Conservation (phyloP, 2,113 vertebrate species). For the Osmerus mordax region DNA sequence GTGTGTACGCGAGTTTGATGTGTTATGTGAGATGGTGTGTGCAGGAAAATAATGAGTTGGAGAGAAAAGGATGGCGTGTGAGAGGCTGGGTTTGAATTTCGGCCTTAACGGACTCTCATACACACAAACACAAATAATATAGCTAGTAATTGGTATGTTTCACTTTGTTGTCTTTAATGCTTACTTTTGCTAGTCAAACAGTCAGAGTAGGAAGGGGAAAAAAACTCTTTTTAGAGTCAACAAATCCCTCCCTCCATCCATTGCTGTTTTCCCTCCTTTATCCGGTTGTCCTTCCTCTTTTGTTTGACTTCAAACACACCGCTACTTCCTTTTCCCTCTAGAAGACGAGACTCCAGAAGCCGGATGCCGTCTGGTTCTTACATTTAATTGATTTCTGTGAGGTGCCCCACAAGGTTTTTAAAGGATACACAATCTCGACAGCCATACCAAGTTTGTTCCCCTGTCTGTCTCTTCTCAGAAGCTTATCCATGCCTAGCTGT, state of each 20-base stretch:
- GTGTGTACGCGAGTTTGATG: no score
- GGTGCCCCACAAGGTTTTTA: conserved; percentile 4
- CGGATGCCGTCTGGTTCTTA: conserved; percentile 30
- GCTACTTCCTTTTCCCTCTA: conserved; percentile 29
- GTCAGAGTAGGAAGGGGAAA: conserved; percentile 16
- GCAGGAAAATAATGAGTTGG: no score
- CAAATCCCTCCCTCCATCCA: conserved; percentile 31
- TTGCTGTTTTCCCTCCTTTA: conserved; percentile 36
- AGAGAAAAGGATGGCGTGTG: no score
- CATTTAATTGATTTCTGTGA: conserved; percentile 52
- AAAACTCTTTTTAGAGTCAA: conserved; percentile 18
- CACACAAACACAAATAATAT: neutral
- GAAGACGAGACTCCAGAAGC: conserved; percentile 20
- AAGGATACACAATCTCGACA: neutral
- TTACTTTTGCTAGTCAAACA: conserved; percentile 31
- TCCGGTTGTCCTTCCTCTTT: conserved; percentile 23
- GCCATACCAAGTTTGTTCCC: neutral
- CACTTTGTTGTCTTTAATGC: conserved; percentile 39
- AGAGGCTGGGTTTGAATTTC: neutral
- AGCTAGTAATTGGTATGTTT: conserved; percentile 40
- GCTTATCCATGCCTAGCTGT: neutral
- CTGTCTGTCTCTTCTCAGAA: neutral
- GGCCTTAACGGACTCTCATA: neutral
- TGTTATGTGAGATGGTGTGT: no score
- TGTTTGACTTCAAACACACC: conserved; percentile 54